Conservation (phyloP, 2,113 vertebrate genomes). For the Prinia subflava region DNA sequence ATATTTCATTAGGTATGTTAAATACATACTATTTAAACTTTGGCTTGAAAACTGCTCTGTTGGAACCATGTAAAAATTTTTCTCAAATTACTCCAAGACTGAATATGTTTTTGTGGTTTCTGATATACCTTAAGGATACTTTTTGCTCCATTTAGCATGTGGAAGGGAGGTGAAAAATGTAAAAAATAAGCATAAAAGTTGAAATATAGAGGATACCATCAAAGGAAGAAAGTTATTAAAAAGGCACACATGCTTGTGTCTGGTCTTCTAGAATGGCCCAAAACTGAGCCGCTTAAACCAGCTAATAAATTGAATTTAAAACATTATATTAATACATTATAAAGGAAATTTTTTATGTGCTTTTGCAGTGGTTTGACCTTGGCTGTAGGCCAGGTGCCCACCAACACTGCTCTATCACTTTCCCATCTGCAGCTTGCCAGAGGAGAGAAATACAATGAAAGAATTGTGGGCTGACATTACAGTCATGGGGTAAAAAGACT, state of each 20-base stretch:
- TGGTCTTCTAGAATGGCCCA: background rate
- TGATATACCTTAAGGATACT: background rate
- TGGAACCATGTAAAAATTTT: background rate
- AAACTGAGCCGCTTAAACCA: background rate
- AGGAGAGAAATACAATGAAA: background rate
- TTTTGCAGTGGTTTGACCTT: background rate
- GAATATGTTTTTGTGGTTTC: background rate
- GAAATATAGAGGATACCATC: background rate
- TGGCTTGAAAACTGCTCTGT: background rate
- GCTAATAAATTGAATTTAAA: background rate
- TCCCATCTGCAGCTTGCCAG: background rate
- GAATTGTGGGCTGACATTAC: background rate
- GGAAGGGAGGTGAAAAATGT: background rate
- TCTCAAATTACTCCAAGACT: background rate
- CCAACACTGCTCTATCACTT: background rate
- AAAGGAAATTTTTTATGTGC: background rate
- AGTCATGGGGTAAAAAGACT: background rate
- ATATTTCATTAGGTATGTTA: background rate
- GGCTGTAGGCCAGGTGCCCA: background rate
- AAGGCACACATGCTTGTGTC: background rate
- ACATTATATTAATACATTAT: background rate
- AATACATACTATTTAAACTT: background rate
- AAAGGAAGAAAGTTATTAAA: background rate
- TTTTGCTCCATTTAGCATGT: background rate
- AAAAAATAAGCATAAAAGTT: background rate